A percentile compares a stretch with the other conserved stretches of the same genome.
Conservation (phyloP, 1,140 invertebrate genomes). For the Calosoma granatense region DNA sequence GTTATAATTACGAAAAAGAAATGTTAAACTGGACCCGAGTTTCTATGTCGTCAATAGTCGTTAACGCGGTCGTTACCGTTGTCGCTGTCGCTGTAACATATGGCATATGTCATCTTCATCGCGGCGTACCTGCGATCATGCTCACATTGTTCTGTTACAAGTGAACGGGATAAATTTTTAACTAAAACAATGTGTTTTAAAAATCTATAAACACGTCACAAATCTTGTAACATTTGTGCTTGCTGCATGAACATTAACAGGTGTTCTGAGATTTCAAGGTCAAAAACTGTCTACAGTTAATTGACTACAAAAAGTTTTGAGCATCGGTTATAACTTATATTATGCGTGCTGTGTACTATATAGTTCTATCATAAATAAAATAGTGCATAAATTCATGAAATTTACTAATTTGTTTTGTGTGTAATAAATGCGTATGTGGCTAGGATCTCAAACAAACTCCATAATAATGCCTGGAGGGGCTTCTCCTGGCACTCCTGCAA, state of each 20-base stretch:
- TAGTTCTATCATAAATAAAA: background rate
- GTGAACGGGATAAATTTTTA: too few species aligned
- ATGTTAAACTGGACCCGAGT: too few species aligned
- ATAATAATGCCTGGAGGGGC: constrained; percentile 67
- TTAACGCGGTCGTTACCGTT: too few species aligned
- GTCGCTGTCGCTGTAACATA: background rate
- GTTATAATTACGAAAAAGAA: background rate
- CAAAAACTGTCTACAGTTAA: too few species aligned
- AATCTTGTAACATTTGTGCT: background rate
- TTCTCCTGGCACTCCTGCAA: constrained; percentile 61
- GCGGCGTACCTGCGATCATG: too few species aligned
- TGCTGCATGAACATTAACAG: background rate
- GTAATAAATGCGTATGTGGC: constrained; percentile 14
- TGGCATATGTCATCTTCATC: background rate
- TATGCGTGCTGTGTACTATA: background rate
- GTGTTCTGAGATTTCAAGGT: background rate
- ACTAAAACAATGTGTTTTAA: too few species aligned
- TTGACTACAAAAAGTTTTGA: too few species aligned
- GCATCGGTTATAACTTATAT: too few species aligned
- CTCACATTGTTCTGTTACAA: too few species aligned
- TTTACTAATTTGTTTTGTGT: too few species aligned
- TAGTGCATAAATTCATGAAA: too few species aligned
- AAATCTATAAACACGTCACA: too few species aligned
- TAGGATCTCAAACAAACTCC: constrained; percentile 50
- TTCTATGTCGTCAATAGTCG: background rate